Conservation (phyloP, 2,113 vertebrate species). For the Pluvianellus socialis region DNA sequence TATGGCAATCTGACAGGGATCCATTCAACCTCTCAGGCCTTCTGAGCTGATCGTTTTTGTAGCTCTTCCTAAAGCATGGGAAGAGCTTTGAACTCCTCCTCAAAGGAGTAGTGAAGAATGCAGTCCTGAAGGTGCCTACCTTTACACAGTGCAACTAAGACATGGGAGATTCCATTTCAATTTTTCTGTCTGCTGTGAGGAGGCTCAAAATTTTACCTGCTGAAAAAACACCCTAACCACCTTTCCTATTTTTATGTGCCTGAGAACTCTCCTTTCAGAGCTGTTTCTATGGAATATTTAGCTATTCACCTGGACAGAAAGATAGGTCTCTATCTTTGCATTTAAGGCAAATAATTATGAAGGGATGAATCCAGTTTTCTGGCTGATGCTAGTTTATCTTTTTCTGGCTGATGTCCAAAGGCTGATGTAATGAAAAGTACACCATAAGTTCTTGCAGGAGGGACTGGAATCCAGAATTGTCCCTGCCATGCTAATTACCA, state of each 20-base stretch:
- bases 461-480: neutral
- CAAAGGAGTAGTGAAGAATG: neutral
- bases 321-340: neutral
- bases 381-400: neutral
- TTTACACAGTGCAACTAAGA: neutral
- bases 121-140: neutral
- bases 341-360: neutral
- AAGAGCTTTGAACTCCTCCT: too few relatives aligned
- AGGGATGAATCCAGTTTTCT: neutral
- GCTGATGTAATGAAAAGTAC: neutral
- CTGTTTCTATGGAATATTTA: neutral
- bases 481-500: neutral
- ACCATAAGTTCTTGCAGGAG: neutral
- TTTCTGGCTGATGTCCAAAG: neutral
- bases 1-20: neutral
- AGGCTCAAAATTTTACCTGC: neutral
- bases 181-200: neutral
- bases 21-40: neutral
- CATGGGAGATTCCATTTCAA: neutral
- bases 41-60: rapidly evolving
- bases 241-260: neutral
- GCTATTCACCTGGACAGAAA: neutral
- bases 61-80: neutral
- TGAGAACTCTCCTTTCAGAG: neutral
- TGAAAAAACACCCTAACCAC: neutral